Evolutionary conservation across 2,797 vertebrate species (phyloP).

Genomic region (Graptemys geographica): DNA sequence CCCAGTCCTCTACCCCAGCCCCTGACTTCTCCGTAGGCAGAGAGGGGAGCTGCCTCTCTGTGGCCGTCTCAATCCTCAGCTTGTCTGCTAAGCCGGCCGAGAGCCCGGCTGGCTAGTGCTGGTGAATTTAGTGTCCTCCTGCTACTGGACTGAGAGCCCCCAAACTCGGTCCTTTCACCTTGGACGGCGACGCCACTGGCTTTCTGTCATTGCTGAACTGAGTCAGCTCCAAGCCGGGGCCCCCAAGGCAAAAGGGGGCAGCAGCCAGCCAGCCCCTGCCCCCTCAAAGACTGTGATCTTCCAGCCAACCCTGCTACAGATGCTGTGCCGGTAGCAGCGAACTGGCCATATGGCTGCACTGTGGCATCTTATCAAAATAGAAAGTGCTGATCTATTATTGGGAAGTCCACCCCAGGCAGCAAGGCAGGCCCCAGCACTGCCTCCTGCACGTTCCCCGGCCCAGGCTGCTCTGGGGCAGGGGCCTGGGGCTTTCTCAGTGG

Average conservation of each 20-base stretch:
- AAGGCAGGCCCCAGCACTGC: no score
- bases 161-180: no score
- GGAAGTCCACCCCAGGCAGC: neutral
- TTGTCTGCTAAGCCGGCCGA: neutral
- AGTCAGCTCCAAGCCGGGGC: no score
- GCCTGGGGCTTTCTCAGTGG: neutral
- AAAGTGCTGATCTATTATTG: neutral
- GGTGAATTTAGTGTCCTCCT: no score
- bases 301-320: neutral
- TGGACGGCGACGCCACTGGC: no score
- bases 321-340: neutral
- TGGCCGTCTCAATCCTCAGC: neutral
- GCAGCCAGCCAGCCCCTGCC: neutral
- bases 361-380: constrained; percentile 40
- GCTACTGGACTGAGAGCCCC: no score
- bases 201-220: no score
- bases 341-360: constrained; percentile 56
- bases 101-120: neutral
- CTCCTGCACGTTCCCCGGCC: neutral
- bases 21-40: neutral
- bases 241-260: neutral
- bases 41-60: neutral
- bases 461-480: neutral
- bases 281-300: neutral
- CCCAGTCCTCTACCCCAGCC: fast-evolving